phyloP scores from a whole-genome alignment of 2,797 vertebrate genomes.

The Sebastes miniatus region DNA sequence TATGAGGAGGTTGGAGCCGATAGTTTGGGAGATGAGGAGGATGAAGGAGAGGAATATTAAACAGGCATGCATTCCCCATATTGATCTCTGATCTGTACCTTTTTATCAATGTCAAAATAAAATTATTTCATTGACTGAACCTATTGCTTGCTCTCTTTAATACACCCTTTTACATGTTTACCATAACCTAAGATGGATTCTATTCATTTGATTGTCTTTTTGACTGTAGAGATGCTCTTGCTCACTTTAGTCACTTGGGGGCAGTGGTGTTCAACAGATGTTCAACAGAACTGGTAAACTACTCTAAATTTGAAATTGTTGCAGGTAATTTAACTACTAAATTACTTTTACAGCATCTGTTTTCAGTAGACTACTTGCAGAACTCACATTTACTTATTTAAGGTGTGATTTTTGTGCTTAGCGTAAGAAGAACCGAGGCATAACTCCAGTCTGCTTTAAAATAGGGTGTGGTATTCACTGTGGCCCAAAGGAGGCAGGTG shows the following conservation, averaged over 20 bases:
- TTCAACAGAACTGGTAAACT: background rate
- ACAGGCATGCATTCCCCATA: background rate
- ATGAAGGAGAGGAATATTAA: constrained; percentile 55
- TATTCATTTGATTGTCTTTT: background rate
- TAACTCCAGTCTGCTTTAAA: constrained; percentile 51
- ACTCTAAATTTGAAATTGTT: background rate
- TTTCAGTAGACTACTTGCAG: background rate
- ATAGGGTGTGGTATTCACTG: constrained; percentile 59
- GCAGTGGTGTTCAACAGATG: constrained; percentile 33
- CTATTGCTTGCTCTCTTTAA: background rate
- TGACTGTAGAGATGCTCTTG: too few species aligned
- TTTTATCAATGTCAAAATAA: constrained; percentile 19
- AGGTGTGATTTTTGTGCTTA: background rate
- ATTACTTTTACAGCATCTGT: too few species aligned
- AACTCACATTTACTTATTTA: too few species aligned
- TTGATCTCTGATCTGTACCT: background rate
- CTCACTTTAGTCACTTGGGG: constrained; percentile 32
- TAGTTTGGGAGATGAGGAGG: background rate
- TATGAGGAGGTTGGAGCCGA: constrained; percentile 84
- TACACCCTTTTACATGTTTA: background rate
- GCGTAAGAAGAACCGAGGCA: background rate
- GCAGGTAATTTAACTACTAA: background rate
- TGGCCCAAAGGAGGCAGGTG: constrained; percentile 57
- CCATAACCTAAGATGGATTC: background rate
- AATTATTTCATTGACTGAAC: background rate